Base-by-base conservation (phyloP, 2,888 invertebrate species). In the Campopleginae sp. region DNA sequence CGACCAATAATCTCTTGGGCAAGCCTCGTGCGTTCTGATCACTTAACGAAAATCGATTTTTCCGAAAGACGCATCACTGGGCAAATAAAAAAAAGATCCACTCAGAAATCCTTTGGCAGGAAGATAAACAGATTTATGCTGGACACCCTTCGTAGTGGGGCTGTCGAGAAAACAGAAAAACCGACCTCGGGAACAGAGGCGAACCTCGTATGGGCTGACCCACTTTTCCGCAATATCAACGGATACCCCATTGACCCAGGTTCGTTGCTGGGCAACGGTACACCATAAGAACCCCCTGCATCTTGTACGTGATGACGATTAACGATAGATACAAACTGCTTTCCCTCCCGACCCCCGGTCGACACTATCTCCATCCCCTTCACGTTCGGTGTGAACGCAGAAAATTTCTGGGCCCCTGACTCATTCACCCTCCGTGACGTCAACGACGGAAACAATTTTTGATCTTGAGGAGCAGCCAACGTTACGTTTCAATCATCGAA, bases 201-300 rank as follows among this genome's bases (percentile, higher is more conserved):
- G 83, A 72, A 83, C 90, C 88, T 88, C 86, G 86, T 86, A 86
- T 38, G 38, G 88, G 89, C 88, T 89, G 91, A 91, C 91, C 91
- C 84, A 91, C 86, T 90, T 91, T 88, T 88, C 86, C 87, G 86
- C 88, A 70, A 84, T 87, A 89, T 89, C 89, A 89, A 88, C 88
- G 88, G 86, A 87, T 89, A 89, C 88, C 88, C 90, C 91, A 91
- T 91, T 91, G 89, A 91, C 91, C 90, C 89, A 90, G 89, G 90
- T 88, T 87, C 72, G 90, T 91, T 90, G 91, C 91, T 87, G 90
- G 88, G 91, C 89, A 90, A 90, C 91, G 86, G 85, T 84, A 86
- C 88, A 88, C 89, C 90, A 90, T 90, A 85, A 85, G 80, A 79
- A 86, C 75, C 83, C 81, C 86, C 66, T 84, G 82, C 66, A 87